Conservation (phyloP, 2,888 invertebrate genomes). For the Adineta ricciae region DNA sequence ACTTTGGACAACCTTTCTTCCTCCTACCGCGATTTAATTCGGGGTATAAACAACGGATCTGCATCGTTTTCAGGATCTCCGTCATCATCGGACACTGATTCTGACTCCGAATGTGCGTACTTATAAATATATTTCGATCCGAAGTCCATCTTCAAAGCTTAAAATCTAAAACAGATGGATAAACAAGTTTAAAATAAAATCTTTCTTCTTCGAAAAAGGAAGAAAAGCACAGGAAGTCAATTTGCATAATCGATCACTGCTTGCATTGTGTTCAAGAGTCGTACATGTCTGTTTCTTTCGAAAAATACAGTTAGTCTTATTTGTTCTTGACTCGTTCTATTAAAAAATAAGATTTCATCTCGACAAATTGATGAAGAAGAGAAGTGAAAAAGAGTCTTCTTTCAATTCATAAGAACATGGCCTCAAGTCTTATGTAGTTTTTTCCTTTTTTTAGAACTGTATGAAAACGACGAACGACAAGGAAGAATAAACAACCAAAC, state of each 20-base stretch:
- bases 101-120: neutral
- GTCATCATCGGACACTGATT: neutral
- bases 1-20: too few species aligned
- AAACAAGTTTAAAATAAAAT: too few species aligned
- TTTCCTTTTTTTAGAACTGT: neutral
- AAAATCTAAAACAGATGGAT: neutral
- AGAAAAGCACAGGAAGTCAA: too few species aligned
- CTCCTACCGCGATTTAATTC: neutral
- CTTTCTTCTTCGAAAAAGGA: too few species aligned
- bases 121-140: slow-evolving; percentile 14
- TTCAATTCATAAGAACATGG: neutral
- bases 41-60: neutral
- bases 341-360: neutral
- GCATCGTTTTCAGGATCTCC: neutral
- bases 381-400: neutral
- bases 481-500: neutral
- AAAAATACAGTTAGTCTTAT: too few species aligned
- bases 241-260: too few species aligned
- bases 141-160: neutral
- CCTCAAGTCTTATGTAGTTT: neutral
- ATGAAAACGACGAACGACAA: neutral
- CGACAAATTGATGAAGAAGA: neutral
- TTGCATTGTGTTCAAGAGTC: too few species aligned
- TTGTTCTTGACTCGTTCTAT: neutral
- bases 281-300: too few species aligned